phyloP scores from a whole-genome alignment of 2,797 vertebrate species.

The Enteromius afrohamiltoni region DNA sequence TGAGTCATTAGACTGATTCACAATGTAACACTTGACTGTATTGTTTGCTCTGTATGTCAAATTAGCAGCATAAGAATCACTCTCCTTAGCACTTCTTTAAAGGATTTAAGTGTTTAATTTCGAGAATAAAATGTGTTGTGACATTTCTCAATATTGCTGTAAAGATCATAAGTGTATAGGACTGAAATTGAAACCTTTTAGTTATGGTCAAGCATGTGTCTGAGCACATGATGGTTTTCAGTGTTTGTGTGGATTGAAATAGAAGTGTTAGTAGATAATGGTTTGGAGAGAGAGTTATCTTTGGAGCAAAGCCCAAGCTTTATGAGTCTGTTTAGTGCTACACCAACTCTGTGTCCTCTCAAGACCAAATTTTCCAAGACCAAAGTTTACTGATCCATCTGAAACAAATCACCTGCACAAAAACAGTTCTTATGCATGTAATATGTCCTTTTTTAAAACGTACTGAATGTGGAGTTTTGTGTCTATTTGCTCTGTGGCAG shows the following conservation, averaged over 20 bases:
- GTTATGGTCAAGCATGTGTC: background rate
- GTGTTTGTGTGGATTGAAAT: slow-evolving; percentile 34
- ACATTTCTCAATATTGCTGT: background rate
- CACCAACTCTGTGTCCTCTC: slow-evolving; percentile 5
- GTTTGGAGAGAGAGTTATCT: slow-evolving; percentile 43
- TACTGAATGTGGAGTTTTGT: background rate
- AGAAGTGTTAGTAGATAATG: slow-evolving; percentile 16
- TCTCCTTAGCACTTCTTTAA: background rate
- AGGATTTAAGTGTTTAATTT: background rate
- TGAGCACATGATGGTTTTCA: slow-evolving; percentile 29
- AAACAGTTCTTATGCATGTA: background rate
- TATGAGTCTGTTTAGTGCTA: slow-evolving; percentile 26
- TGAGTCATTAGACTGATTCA: background rate
- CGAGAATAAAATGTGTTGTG: background rate
- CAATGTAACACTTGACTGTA: background rate
- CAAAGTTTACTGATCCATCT: background rate
- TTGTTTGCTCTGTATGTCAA: background rate
- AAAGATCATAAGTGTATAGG: background rate
- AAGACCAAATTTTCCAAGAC: slow-evolving; percentile 9
- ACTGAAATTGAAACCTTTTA: slow-evolving; percentile 16
- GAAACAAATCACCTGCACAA: slow-evolving; percentile 15
- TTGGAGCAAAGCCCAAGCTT: slow-evolving; percentile 45
- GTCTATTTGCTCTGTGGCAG: background rate
- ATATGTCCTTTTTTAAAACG: background rate
- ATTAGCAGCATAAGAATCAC: background rate